Conservation (phyloP, 2,888 invertebrate genomes). For the Tachina grossa region DNA sequence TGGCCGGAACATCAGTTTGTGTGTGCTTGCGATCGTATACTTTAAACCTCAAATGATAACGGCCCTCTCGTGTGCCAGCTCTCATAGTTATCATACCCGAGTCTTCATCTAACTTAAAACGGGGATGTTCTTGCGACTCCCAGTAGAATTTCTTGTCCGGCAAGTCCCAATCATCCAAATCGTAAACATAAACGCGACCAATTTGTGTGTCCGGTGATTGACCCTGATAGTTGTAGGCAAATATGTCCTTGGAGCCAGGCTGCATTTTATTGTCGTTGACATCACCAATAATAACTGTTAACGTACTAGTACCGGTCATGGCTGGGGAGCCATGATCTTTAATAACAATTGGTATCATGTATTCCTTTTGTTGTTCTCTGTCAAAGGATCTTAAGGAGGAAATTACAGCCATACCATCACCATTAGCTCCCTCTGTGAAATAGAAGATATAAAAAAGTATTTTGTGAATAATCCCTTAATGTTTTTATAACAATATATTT, state of each 20-base stretch:
- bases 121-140: slow-evolving; percentile 93
- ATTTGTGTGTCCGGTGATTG: slow-evolving; percentile 95
- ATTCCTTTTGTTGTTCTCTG: slow-evolving; percentile 97
- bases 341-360: slow-evolving; percentile 97
- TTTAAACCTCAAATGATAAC: slow-evolving; percentile 90
- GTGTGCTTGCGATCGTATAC: slow-evolving; percentile 97
- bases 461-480: too few species aligned
- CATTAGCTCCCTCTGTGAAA: slow-evolving; percentile 93
- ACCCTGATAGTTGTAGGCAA: slow-evolving; percentile 98
- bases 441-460: background rate
- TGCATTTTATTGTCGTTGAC: slow-evolving; percentile 99
- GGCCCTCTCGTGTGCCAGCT: slow-evolving; percentile 94
- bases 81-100: slow-evolving; percentile 98
- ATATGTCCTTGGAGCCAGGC: slow-evolving; percentile 97
- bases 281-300: slow-evolving; percentile 98
- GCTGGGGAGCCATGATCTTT: slow-evolving; percentile 98
- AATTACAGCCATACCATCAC: slow-evolving; percentile 99
- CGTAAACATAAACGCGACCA: slow-evolving; percentile 97
- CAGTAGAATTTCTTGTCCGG: slow-evolving; percentile 98
- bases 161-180: slow-evolving; percentile 99
- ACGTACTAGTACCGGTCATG: slow-evolving; percentile 97
- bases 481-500: too few species aligned
- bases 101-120: slow-evolving; percentile 94
- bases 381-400: slow-evolving; percentile 96
- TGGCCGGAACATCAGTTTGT: slow-evolving; percentile 97